These are phyloP conservation scores for Tadarida brasiliensis DNA, from an alignment of 2,797 vertebrate species.

Conservation along the genomic window DNA sequence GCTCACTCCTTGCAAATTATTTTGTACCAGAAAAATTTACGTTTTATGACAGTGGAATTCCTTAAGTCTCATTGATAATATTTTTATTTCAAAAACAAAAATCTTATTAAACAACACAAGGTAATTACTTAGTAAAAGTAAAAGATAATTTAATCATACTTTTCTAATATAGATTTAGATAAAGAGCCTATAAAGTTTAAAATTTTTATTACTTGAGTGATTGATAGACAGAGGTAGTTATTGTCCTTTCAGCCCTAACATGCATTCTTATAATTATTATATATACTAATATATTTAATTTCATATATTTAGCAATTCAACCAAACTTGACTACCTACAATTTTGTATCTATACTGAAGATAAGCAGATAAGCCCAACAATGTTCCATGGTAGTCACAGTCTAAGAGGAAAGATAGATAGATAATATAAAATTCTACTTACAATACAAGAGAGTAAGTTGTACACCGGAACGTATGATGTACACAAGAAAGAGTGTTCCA, in stretches of 20 bases:
- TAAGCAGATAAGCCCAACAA: background rate
- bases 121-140: background rate
- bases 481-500: background rate
- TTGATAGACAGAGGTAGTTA: background rate
- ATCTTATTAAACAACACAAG: background rate
- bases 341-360: background rate
- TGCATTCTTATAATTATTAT: background rate
- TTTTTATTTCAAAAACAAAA: constrained; percentile 3
- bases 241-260: background rate
- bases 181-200: background rate
- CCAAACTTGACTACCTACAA: background rate
- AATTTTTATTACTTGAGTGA: background rate
- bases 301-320: background rate
- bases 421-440: background rate
- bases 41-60: background rate
- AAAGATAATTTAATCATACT: background rate
- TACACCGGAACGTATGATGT: background rate
- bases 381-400: background rate
- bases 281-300: background rate
- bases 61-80: background rate
- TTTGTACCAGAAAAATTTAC: constrained; percentile 2
- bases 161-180: background rate
- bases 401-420: background rate
- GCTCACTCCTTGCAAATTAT: background rate
- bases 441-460: background rate